A percentile compares a stretch with the other conserved stretches of the same genome.
Conservation (phyloP, 2,797 vertebrate species). For the Myotis daubentonii region DNA sequence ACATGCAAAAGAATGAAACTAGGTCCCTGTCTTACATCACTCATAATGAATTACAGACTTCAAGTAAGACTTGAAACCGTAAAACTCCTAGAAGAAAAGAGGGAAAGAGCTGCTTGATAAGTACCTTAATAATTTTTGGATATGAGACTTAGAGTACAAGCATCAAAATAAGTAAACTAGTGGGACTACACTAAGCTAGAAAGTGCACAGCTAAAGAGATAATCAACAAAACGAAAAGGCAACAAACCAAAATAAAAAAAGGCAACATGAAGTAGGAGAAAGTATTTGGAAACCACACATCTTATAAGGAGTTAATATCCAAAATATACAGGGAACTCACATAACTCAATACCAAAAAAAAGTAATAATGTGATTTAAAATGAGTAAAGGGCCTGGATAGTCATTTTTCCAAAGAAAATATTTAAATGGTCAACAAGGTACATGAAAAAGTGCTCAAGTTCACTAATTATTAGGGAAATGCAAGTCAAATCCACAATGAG, state of each 20-base stretch:
- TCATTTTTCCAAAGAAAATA: background rate
- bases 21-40: background rate
- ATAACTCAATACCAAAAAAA: background rate
- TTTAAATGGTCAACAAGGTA: background rate
- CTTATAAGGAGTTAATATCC: background rate
- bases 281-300: background rate
- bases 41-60: background rate
- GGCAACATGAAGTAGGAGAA: background rate
- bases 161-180: background rate
- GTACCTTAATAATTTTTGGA: too few species aligned
- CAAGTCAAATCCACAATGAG: background rate
- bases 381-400: background rate
- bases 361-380: background rate
- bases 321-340: background rate
- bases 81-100: background rate
- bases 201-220: background rate
- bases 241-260: background rate
- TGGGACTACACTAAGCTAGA: background rate
- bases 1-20: background rate
- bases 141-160: too few species aligned
- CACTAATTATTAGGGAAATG: background rate
- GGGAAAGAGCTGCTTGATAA: too few species aligned
- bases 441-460: background rate
- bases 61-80: background rate
- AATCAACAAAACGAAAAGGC: background rate